Conservation (phyloP, 2,113 vertebrate genomes). For the Clarias magur region DNA sequence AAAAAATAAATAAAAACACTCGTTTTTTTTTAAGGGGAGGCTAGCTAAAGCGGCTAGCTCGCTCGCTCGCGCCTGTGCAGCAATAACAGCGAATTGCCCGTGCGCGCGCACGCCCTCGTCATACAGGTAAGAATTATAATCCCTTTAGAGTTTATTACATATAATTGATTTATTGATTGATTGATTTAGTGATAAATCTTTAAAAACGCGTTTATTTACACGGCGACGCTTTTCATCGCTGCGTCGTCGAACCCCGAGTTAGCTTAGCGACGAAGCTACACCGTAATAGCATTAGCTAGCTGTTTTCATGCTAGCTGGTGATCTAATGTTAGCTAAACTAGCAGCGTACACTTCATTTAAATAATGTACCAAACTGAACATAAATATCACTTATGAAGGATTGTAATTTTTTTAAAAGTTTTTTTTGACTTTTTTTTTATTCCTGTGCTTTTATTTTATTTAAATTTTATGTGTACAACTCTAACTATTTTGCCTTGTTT, state of each 20-base stretch:
- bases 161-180: no score
- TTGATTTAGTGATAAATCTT: no score
- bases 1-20: background rate
- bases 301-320: background rate
- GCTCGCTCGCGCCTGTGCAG: background rate
- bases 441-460: background rate
- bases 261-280: background rate
- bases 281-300: background rate
- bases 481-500: no score
- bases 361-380: background rate
- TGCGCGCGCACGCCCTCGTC: background rate
- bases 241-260: background rate
- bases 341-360: background rate
- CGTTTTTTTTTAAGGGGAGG: background rate
- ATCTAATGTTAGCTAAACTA: background rate
- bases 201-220: background rate
- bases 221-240: no score
- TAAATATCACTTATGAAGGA: background rate
- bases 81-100: background rate
- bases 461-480: background rate
- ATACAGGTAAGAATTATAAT: background rate
- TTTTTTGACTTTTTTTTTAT: no score
- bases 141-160: no score
- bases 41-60: background rate
- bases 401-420: background rate